Evolutionary conservation across 2,113 vertebrate species (phyloP).

Genomic region (Xenopus borealis): DNA sequence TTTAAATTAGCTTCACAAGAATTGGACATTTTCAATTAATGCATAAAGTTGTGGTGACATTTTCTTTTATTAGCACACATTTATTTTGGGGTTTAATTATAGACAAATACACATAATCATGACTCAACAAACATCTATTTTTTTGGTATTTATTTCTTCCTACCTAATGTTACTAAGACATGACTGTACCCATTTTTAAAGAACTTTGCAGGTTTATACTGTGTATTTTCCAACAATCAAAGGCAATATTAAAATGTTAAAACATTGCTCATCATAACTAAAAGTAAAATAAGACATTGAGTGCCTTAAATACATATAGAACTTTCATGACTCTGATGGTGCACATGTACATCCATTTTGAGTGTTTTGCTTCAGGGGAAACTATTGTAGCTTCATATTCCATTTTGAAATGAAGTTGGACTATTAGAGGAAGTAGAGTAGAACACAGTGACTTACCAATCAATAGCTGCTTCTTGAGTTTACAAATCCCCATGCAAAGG

Average conservation of each 20-base stretch:
- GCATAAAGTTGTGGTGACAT: too few species aligned
- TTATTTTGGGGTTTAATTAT: too few species aligned
- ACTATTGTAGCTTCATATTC: slow-evolving; percentile 13
- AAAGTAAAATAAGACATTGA: slow-evolving; percentile 15
- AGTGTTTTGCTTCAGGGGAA: slow-evolving; percentile 12
- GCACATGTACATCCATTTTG: slow-evolving; percentile 7
- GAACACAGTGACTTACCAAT: neutral
- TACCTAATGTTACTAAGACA: too few species aligned
- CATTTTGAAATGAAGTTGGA: slow-evolving; percentile 27
- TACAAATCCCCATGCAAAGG: too few species aligned
- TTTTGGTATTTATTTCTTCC: too few species aligned
- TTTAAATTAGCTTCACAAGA: too few species aligned
- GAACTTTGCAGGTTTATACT: neutral
- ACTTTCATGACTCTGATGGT: slow-evolving; percentile 2
- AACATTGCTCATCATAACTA: slow-evolving; percentile 17
- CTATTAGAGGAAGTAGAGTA: neutral
- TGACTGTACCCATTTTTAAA: neutral
- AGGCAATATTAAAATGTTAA: slow-evolving; percentile 23
- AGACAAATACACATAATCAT: too few species aligned
- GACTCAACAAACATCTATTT: too few species aligned
- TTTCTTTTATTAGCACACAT: too few species aligned
- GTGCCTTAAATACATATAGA: slow-evolving; percentile 8
- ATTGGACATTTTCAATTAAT: too few species aligned
- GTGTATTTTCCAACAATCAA: neutral
- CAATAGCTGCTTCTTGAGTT: too few species aligned